Base-by-base conservation (phyloP, 2,888 invertebrate genomes). In the Agrotis puta region DNA sequence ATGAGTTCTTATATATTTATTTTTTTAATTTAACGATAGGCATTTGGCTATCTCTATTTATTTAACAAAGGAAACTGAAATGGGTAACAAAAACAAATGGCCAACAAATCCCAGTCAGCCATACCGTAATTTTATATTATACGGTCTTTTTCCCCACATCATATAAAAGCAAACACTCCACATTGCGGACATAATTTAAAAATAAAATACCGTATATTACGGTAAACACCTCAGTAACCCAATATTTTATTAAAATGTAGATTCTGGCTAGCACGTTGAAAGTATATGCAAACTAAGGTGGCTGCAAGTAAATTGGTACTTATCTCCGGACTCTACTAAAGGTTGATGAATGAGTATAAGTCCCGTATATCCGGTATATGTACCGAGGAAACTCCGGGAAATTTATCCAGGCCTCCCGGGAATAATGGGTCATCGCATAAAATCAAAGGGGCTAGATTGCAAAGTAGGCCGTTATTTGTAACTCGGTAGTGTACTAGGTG, bases 311-410 rank as follows among this genome's bases (percentile, higher is more conserved):
- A 84, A 81, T 82, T 84, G 84, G 84, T 82, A 82, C 82, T 82
- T 82, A 84, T 78, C 70, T 84, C 82, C 59, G 63, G 64, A 76
- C 76, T 81, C 56, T 56, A 66, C 75, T 81, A 80, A 80, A 81
- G 81, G 77, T 81, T 88, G 86, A 88, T 85, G 87, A 81, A 86
- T 85, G 84, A 72, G 74, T 79, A 81, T 86, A 81, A 85, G 80
- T 79, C 78, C 75, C 71, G 79, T 78, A 73, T 82, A 79, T 74
- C 78, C 75, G 69, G 79, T 82, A 73, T 82, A 78, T 74, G 65
- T 75, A 76, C 67, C 24, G 62, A 53, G 68, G 57, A 74, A 68
- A 57, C 70, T 65, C 69, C 67, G 76, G 75, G 50, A 84, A 88
- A 87, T 84, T 81, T 86, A 87, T 79, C 81, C 81, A 77, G 78